Conservation (phyloP, 2,797 vertebrate species). For the Brotula barbata region DNA sequence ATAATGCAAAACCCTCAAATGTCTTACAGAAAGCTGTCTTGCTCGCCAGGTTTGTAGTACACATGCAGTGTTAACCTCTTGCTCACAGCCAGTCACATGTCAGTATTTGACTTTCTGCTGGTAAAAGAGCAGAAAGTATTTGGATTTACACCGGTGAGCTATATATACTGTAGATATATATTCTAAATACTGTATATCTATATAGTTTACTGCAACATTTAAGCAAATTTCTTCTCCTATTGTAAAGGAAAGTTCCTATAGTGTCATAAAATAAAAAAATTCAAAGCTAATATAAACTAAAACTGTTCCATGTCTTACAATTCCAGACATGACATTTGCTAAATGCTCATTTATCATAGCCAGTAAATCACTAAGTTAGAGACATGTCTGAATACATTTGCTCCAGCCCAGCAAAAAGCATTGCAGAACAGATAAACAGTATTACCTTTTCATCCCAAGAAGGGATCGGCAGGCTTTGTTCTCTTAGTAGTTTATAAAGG, state of each 20-base stretch:
- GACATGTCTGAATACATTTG: not conserved
- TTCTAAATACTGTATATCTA: too few relatives aligned
- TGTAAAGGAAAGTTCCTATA: too few relatives aligned
- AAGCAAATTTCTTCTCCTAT: too few relatives aligned
- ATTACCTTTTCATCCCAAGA: constrained; percentile 10
- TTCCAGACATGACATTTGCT: too few relatives aligned
- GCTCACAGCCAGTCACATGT: constrained; percentile 24
- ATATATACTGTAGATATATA: too few relatives aligned
- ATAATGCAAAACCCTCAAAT: constrained; percentile 68
- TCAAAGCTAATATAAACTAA: too few relatives aligned
- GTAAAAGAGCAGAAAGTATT: not conserved
- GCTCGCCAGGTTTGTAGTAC: constrained; percentile 36
- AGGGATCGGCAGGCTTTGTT: not conserved
- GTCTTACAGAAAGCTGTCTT: constrained; percentile 62
- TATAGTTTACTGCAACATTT: too few relatives aligned
- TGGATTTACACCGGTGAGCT: too few relatives aligned
- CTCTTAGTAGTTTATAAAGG: constrained; percentile 20
- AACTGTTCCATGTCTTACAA: too few relatives aligned
- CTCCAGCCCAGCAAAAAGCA: not conserved
- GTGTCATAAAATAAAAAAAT: too few relatives aligned
- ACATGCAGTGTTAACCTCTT: constrained; percentile 40
- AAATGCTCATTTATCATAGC: not conserved
- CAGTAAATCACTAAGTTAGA: not conserved
- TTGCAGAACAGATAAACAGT: not conserved
- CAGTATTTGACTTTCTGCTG: constrained; percentile 7